Conservation (phyloP, 2,888 invertebrate genomes). For the Polyommatus iphigenia region DNA sequence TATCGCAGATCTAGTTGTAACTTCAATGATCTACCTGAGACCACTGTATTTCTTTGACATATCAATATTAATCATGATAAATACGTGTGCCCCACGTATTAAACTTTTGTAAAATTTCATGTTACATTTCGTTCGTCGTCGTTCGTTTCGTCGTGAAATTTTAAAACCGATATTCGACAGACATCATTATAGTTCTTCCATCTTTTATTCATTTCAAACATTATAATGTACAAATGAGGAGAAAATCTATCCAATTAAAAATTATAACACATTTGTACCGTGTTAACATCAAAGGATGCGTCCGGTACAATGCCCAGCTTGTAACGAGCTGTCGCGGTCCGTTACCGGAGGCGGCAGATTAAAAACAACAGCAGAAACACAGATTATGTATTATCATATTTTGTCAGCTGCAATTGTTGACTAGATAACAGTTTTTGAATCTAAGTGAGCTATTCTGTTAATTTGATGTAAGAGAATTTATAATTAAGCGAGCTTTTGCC, state of each 20-base stretch:
- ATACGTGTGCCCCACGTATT: neutral
- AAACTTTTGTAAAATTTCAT: neutral
- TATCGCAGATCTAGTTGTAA: neutral
- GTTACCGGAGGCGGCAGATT: neutral
- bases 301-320: neutral
- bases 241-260: neutral
- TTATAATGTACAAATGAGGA: neutral
- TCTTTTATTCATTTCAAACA: neutral
- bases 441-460: neutral
- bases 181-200: neutral
- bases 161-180: neutral
- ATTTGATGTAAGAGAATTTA: too few relatives aligned
- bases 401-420: neutral
- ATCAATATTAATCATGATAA: neutral
- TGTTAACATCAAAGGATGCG: slow-evolving; percentile 4
- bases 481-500: too few relatives aligned
- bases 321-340: neutral
- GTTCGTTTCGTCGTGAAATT: too few relatives aligned
- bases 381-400: neutral
- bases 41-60: neutral
- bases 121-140: too few relatives aligned
- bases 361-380: neutral
- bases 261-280: neutral
- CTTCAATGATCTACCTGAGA: neutral
- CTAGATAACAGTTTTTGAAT: neutral